Base-by-base conservation (phyloP, 2,888 invertebrate genomes). In the Prosopocoilus inquinatus region DNA sequence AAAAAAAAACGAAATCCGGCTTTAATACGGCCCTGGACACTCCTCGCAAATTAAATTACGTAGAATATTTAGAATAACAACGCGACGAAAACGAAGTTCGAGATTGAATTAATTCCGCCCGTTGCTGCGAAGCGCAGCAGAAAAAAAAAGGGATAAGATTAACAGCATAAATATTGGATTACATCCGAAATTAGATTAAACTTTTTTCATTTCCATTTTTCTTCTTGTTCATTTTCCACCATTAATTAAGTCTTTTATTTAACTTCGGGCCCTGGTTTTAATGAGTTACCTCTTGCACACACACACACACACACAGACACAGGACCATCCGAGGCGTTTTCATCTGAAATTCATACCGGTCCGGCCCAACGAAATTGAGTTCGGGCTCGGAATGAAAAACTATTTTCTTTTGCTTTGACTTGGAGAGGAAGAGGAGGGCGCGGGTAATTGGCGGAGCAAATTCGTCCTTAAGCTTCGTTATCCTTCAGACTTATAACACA, bases 221-320 rank as follows among this genome's bases (percentile, higher is more conserved):
- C 54, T 50, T 38, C 50, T 44, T 15, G 38, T 12, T 50, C 50
- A 49, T 54, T 54, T 43, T 54, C 48, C 47, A 47, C 16, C 54
- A 50, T 55, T 50, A 55, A 55, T 55, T 55, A 55, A 55, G 50
- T 38, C 55, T 54, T 54, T 35, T 49, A 54, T 54, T 54, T 54
- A 54, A 50, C 55, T 50, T 50, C 43, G 38, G 38, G 39, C 39
- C 49, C 11, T 39, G 32, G 49, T 39, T 49, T 49, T 28, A 28
- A 28, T 28, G 20, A 28, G 20, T 28, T 28, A 28, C 20, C 20
- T 28, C 20, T 28, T 28, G 20, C 20, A 28, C 20, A 28, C 20
- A 28, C 20, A 3, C 20, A n/a, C n/a, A n/a, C n/a, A n/a, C n/a
- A n/a, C n/a, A n/a, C n/a, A n/a, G n/a, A n/a, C n/a, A n/a, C n/a